These are phyloP conservation scores for Schlechtendalia chinensis DNA, from an alignment of 1,140 invertebrate genomes.

Conservation along the genomic window DNA sequence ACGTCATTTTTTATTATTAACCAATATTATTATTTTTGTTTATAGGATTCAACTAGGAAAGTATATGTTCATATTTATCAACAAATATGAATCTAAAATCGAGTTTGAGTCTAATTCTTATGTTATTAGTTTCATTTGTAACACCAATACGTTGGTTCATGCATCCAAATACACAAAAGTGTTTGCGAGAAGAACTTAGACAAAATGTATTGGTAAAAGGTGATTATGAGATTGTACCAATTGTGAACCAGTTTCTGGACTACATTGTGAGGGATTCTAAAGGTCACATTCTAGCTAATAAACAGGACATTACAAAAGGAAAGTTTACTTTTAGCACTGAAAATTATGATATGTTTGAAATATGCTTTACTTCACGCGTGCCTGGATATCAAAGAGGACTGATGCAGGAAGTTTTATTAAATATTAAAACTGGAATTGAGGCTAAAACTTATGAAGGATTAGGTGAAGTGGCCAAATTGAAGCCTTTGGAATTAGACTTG, in stretches of 20 bases:
- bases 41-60: not conserved
- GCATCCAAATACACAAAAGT: constrained; percentile 83
- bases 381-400: constrained; percentile 75
- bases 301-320: constrained; percentile 86
- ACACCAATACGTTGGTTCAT: constrained; percentile 55
- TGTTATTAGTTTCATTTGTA: constrained; percentile 10
- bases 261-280: constrained; percentile 93
- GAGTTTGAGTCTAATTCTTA: constrained; percentile 12
- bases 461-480: constrained; percentile 94
- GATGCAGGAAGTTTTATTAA: constrained; percentile 81
- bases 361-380: constrained; percentile 90
- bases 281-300: constrained; percentile 86
- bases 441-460: constrained; percentile 96
- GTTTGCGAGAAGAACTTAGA: constrained; percentile 94
- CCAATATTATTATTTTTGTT: not conserved
- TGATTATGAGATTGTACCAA: constrained; percentile 89
- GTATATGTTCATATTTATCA: not conserved
- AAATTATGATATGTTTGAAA: constrained; percentile 95
- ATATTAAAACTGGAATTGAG: constrained; percentile 92
- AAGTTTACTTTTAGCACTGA: constrained; percentile 98
- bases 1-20: not conserved
- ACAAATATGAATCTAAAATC: not conserved
- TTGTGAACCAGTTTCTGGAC: constrained; percentile 82
- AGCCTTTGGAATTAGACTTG: constrained; percentile 96
- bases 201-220: constrained; percentile 94